Conservation (phyloP, 1,140 invertebrate genomes). For the Whitmania pigra region DNA sequence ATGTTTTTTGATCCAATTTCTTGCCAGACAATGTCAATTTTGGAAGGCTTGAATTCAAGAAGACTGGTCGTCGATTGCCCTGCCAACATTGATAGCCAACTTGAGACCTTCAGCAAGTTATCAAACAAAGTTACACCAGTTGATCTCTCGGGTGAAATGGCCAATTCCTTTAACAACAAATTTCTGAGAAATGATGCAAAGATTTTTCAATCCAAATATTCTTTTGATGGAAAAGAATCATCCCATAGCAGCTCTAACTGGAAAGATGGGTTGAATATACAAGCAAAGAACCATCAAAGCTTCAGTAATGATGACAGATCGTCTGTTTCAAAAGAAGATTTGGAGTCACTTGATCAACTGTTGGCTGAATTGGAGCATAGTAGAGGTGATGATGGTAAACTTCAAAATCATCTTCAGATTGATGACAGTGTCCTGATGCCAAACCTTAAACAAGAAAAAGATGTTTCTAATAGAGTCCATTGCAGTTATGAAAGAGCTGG, state of each 20-base stretch:
- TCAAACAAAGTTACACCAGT: constrained; percentile 11
- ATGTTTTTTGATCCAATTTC: constrained; percentile 58
- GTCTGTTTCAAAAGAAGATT: neutral
- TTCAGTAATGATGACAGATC: neutral
- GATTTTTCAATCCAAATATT: no score
- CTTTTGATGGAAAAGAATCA: no score
- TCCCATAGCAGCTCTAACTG: no score
- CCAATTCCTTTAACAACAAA: neutral
- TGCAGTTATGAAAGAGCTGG: no score
- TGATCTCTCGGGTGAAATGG: neutral
- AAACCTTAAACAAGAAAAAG: no score
- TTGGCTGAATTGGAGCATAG: neutral
- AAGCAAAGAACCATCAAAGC: no score
- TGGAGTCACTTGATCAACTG: constrained; percentile 6
- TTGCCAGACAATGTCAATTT: constrained; percentile 53
- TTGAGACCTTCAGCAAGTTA: constrained; percentile 46
- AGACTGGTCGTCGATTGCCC: neutral
- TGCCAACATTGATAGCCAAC: constrained; percentile 50
- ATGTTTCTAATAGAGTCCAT: no score
- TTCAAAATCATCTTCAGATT: constrained; percentile 4
- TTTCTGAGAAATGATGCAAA: no score
- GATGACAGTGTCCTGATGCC: neutral
- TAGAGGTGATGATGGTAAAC: neutral
- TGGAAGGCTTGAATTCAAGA: constrained; percentile 52
- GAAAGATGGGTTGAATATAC: no score